Conservation (phyloP, 2,113 vertebrate genomes). For the Paedocypris sp. region DNA sequence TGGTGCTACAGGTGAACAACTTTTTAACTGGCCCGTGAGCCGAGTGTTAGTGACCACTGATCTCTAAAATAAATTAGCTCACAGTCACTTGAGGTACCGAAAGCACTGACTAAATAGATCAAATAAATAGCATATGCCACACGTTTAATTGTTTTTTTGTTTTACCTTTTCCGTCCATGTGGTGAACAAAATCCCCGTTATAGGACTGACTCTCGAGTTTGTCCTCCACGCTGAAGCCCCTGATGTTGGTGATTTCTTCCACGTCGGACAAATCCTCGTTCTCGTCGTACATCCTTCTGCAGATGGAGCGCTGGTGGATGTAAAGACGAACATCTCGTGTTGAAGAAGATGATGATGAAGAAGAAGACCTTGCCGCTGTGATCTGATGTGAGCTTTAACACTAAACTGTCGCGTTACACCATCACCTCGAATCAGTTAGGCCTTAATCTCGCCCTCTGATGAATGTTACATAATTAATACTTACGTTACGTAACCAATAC, state of each 20-base stretch:
- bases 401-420: background rate
- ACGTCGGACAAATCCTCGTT: constrained; percentile 89
- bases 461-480: background rate
- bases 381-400: background rate
- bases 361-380: constrained; percentile 1
- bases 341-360: background rate
- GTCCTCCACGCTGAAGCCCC: constrained; percentile 88
- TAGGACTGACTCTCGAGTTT: constrained; percentile 78
- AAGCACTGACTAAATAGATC: too few relatives aligned
- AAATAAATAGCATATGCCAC: too few relatives aligned
- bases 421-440: background rate
- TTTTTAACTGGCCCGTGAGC: too few relatives aligned
- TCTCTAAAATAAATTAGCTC: too few relatives aligned
- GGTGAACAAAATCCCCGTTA: constrained; percentile 69
- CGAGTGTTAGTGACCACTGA: too few relatives aligned
- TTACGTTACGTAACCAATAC: background rate
- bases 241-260: constrained; percentile 83
- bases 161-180: constrained; percentile 93
- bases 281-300: constrained; percentile 84
- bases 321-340: too few relatives aligned
- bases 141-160: too few relatives aligned
- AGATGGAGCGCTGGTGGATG: constrained; percentile 72
- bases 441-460: background rate
- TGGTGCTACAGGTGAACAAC: too few relatives aligned
- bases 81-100: too few relatives aligned